phyloP scores from a whole-genome alignment of 2,888 invertebrate species.

The Rhodophaea formosa region DNA sequence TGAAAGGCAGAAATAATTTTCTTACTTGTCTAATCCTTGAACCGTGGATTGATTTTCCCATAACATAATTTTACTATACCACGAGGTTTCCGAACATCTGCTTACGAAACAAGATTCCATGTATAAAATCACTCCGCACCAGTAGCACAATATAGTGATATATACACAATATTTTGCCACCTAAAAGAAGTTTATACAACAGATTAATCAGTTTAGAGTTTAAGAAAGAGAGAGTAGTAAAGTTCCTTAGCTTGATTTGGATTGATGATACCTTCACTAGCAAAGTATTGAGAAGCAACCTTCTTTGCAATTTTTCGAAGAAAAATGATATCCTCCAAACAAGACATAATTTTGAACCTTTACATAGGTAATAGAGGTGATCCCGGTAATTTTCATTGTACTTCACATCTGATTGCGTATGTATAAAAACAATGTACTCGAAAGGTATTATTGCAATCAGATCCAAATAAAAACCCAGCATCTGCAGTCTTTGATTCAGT shows the following conservation, averaged over 20 bases:
- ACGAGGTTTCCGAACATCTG: conserved; percentile 71
- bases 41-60: conserved; percentile 43
- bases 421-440: conserved; percentile 71
- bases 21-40: conserved; percentile 46
- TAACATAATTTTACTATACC: conserved; percentile 64
- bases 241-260: neutral
- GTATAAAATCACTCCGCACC: conserved; percentile 75
- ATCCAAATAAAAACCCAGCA: conserved; percentile 76
- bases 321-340: conserved; percentile 73
- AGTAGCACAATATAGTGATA: conserved; percentile 69
- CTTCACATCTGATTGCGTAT: conserved; percentile 40
- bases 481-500: conserved; percentile 63
- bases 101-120: conserved; percentile 76
- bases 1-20: neutral
- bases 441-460: conserved; percentile 72
- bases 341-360: conserved; percentile 76
- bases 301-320: conserved; percentile 67
- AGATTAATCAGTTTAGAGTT: too few relatives aligned
- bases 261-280: conserved; percentile 54
- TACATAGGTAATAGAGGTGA: conserved; percentile 72
- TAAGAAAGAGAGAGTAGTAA: too few relatives aligned
- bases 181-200: conserved; percentile 37
- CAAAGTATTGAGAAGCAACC: conserved; percentile 61
- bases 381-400: conserved; percentile 63
- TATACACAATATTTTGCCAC: conserved; percentile 71